Base-by-base conservation (phyloP, 2,113 vertebrate genomes). In the Isurus oxyrinchus region DNA sequence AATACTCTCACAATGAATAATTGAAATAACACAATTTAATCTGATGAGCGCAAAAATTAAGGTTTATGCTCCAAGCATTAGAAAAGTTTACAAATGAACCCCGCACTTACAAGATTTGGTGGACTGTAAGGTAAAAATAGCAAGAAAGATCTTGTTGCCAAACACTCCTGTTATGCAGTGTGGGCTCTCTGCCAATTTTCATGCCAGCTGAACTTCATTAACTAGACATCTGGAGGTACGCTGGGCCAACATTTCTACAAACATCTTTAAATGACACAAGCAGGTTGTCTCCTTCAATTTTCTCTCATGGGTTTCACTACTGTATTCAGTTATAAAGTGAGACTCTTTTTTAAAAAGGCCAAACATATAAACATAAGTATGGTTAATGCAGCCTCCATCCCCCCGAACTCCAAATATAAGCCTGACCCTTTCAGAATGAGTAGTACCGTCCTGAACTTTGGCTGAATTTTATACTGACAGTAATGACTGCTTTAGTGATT, bases 141-240 rank as follows among this genome's bases (percentile, higher is more conserved):
- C 44, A 95, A 72, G 66, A 95, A 95, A 95, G 40, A 95, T 95
- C 67, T 55, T 49, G 94, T 95, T 95, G 94, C 94, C 94, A 95
- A 72, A 95, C 27, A 95, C 25, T 95, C 49, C 63, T 72, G 67
- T 72, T 95, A 69, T 95, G 94, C 94, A 6, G 25, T 72, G 49
- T 76, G 94, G 66, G 94, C 44, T 16, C 44, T 72, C 13, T 95
- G 94, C 94, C 94, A 95, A 72, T 35, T 31, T 72, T 72, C 40
- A 53, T 53, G 94, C 94, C 66, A 95, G 94, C 67, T 95, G 94
- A 72, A 95, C 67, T 67, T 95, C 49, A 95, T 95, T 95, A 95
- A 53, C 21, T 63, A 55, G 94, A 95, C 66, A 95, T 72, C 94
- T 72, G 94, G 94, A 95, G 94, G 53, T 72, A 53, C 67, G 0